These are phyloP conservation scores for Sarcophaga caerulescens DNA, from an alignment of 2,888 invertebrate species.

Conservation along the genomic window DNA sequence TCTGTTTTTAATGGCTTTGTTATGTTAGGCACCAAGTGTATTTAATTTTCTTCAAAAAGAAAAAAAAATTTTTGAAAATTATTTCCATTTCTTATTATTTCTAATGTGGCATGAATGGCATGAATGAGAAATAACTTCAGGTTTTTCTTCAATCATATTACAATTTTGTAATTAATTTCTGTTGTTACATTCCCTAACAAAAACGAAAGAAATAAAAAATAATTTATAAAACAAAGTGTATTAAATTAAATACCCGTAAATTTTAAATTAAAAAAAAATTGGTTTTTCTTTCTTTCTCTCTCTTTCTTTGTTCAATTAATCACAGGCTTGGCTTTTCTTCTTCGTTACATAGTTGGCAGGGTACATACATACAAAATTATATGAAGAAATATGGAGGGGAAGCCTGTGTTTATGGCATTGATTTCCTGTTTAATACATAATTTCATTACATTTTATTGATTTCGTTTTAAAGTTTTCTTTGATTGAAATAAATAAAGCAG, in stretches of 20 bases:
- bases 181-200: background rate
- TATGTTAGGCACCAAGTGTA: background rate
- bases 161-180: background rate
- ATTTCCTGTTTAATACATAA: slow-evolving; percentile 66
- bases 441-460: slow-evolving; percentile 55
- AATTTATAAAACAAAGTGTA: slow-evolving; percentile 7
- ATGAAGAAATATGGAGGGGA: background rate
- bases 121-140: background rate
- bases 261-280: background rate
- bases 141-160: background rate
- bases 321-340: background rate
- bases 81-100: background rate
- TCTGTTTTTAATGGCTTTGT: background rate
- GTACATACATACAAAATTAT: too few species aligned
- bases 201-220: background rate
- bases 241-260: background rate
- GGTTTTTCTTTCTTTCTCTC: background rate
- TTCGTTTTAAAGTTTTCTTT: slow-evolving; percentile 27
- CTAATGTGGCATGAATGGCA: background rate
- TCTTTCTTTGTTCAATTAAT: slow-evolving; percentile 2
- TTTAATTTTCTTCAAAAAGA: background rate
- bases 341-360: slow-evolving; percentile 21
- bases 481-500: slow-evolving; percentile 46
- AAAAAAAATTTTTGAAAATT: too few species aligned
- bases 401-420: background rate